Evolutionary conservation across 2,888 invertebrate species (phyloP).

Genomic region (Colletes collaris): DNA sequence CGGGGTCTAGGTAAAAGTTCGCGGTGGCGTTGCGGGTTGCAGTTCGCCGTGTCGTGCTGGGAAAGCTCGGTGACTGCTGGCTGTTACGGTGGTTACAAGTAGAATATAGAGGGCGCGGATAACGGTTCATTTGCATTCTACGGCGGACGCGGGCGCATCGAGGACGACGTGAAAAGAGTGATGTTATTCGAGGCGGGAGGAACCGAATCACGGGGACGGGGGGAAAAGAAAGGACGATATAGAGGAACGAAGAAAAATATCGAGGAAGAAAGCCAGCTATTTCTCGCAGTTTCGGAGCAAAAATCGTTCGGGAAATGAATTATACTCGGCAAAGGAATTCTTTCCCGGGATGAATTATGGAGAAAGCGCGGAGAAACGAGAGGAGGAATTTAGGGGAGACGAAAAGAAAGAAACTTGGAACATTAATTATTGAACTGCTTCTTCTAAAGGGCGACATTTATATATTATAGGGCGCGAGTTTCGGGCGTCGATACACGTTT

Average conservation of each 20-base stretch:
- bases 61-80: slow-evolving; percentile 55
- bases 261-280: slow-evolving; percentile 22
- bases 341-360: slow-evolving; percentile 34
- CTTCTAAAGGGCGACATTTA: neutral
- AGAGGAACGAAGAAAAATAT: slow-evolving; percentile 44
- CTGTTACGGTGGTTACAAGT: slow-evolving; percentile 34
- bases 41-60: slow-evolving; percentile 39
- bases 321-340: slow-evolving; percentile 28
- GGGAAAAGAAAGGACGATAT: slow-evolving; percentile 11
- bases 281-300: slow-evolving; percentile 26
- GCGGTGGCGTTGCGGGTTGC: slow-evolving; percentile 43
- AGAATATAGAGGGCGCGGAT: slow-evolving; percentile 48
- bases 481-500: neutral
- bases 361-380: neutral
- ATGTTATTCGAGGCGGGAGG: slow-evolving; percentile 43
- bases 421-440: slow-evolving; percentile 4
- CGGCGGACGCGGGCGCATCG: slow-evolving; percentile 29
- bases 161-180: neutral
- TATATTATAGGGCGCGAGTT: neutral
- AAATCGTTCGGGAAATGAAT: slow-evolving; percentile 39
- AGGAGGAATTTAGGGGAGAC: neutral
- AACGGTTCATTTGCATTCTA: slow-evolving; percentile 57
- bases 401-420: neutral
- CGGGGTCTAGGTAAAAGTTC: slow-evolving; percentile 21
- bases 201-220: slow-evolving; percentile 45